Evolutionary conservation across 2,113 vertebrate genomes (phyloP), one percentile per base, ranked within the genome.

Genomic region (Emydocephalus ijimae): DNA sequence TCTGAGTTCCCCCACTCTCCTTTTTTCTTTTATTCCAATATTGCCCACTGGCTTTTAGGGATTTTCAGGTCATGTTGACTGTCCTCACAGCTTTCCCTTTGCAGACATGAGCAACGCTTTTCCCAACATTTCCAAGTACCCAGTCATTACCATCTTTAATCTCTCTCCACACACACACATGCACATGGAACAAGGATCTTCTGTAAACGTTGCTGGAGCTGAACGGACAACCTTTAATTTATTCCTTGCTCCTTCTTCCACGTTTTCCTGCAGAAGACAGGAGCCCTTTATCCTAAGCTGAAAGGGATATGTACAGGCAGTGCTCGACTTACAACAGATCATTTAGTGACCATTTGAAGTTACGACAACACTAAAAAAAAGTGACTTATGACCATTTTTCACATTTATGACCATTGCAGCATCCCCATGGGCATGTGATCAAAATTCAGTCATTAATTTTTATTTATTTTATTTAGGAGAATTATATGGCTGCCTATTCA

Each of bases 41-140:
- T 26, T 52, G 52, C 12, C 86, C 92, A 87, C 91, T 7, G 93
- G 0, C 91, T 90, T 48, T 48, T 14, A 94, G 94, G 95, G 92
- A 94, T 94, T 95, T 95, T 96, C 88, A 96, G 96, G 96, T 96
- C 96, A 96, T 94, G 94, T 95, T 95, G 96, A 94, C 94, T 94
- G 74, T 92, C 61, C 89, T 95, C 87, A 24, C 15, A 45, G 43
- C 93, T 86, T 92, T 55, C 12, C 64, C 9, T 94, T 93, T 91
- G 93, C 95, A 94, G 95, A 95, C 93, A 81, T 2, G 94, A 93
- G 94, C 39, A 11, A 85, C 48, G 12, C 81, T 86, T 88, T 39
- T 2, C 87, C 85, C 0, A 24, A 7, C 43, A 0, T 90, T 94
- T 85, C 93, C 92, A 94, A 85, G 88, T 87, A 43, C 21, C 56